phyloP scores from a whole-genome alignment of 2,888 invertebrate species.

The Theristus sp. region DNA sequence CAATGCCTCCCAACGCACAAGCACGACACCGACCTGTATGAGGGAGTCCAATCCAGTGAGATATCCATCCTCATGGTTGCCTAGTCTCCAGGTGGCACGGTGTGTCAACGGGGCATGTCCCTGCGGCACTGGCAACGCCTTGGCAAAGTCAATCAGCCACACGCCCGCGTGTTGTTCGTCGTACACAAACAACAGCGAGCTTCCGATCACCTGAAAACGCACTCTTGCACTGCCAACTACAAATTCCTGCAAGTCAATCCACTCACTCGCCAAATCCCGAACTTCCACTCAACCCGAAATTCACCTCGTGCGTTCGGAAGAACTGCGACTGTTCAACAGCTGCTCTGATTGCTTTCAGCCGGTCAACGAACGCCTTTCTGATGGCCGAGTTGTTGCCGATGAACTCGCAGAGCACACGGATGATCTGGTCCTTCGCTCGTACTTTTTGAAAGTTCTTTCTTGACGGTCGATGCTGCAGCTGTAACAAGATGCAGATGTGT shows the following conservation, averaged over 20 bases:
- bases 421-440: slow-evolving; percentile 48
- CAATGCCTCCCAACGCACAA: background rate
- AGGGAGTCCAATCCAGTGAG: slow-evolving; percentile 76
- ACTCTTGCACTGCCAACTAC: too few species aligned
- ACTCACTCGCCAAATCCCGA: background rate
- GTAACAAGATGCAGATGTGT: too few species aligned
- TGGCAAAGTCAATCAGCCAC: slow-evolving; percentile 95
- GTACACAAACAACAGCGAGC: slow-evolving; percentile 79
- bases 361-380: slow-evolving; percentile 48
- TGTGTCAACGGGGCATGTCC: slow-evolving; percentile 44
- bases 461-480: slow-evolving; percentile 36
- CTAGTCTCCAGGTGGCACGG: slow-evolving; percentile 60
- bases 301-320: slow-evolving; percentile 71
- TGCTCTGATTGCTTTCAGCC: slow-evolving; percentile 54
- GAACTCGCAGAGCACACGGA: slow-evolving; percentile 17
- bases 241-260: background rate
- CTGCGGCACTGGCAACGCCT: slow-evolving; percentile 53
- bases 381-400: slow-evolving; percentile 28
- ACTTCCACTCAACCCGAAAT: slow-evolving; percentile 4
- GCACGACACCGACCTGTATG: slow-evolving; percentile 44
- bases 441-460: slow-evolving; percentile 66
- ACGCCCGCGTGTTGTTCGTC: slow-evolving; percentile 70
- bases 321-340: slow-evolving; percentile 68
- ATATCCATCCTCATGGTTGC: slow-evolving; percentile 93
- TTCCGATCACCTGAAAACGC: slow-evolving; percentile 52